phyloP scores from a whole-genome alignment of 2,888 invertebrate species.

The Spisula subtruncata region DNA sequence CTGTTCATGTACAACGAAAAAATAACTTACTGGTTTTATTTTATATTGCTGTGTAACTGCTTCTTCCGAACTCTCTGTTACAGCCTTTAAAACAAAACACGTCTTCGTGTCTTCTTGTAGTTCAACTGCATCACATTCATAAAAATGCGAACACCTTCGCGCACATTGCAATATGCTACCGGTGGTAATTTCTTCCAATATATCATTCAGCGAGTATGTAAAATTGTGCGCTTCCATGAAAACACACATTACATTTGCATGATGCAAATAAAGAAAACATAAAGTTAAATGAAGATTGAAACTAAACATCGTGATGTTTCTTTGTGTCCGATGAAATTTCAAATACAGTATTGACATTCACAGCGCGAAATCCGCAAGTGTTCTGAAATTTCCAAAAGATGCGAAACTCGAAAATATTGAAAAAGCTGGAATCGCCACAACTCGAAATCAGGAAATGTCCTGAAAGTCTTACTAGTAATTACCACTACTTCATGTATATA shows the following conservation, averaged over 20 bases:
- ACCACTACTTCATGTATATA: too few relatives aligned
- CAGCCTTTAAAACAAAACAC: neutral
- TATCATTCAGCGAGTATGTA: neutral
- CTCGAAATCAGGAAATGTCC: too few relatives aligned
- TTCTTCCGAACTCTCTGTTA: neutral
- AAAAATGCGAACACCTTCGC: neutral
- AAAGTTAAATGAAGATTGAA: neutral
- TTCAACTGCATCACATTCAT: neutral
- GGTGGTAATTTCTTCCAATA: neutral
- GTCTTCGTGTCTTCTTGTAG: neutral
- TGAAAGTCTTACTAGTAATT: too few relatives aligned
- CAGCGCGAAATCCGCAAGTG: too few relatives aligned
- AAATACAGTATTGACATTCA: too few relatives aligned
- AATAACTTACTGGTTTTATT: neutral
- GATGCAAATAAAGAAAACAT: neutral
- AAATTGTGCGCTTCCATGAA: neutral
- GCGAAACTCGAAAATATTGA: too few relatives aligned
- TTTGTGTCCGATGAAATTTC: too few relatives aligned
- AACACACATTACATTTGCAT: neutral
- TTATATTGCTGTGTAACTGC: neutral
- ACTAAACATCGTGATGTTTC: too few relatives aligned
- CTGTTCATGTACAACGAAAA: too few relatives aligned
- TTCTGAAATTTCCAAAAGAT: too few relatives aligned
- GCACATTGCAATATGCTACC: neutral
- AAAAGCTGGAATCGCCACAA: too few relatives aligned